Percentiles rank a stretch among this genome's conserved stretches.
Evolutionary conservation across 2,888 invertebrate genomes (phyloP).

Genomic region (Drosophila gaucha): DNA sequence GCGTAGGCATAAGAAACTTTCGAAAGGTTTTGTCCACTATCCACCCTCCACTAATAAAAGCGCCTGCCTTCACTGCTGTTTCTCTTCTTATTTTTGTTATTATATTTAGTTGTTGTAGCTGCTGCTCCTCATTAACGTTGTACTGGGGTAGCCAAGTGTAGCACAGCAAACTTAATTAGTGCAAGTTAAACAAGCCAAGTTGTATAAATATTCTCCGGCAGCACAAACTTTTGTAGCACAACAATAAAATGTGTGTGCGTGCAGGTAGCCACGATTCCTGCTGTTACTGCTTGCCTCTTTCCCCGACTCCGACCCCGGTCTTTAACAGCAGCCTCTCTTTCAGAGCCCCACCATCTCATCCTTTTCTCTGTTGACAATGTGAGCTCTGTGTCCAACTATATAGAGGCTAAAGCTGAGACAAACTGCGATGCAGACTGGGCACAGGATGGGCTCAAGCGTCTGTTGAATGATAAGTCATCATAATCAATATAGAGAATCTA

Average conservation of each 20-base stretch:
- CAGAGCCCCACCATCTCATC: not conserved
- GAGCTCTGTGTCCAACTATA: constrained; percentile 19
- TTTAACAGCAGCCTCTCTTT: not conserved
- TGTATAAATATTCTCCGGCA: constrained; percentile 73
- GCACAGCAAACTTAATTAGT: constrained; percentile 74
- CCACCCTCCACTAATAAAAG: constrained; percentile 2
- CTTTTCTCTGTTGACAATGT: constrained; percentile 49
- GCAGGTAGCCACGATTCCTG: constrained; percentile 40
- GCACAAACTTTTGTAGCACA: constrained; percentile 69
- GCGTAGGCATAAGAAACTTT: constrained; percentile 61
- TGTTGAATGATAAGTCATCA: constrained; percentile 8
- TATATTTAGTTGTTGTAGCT: constrained; percentile 25
- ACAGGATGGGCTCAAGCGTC: constrained; percentile 7
- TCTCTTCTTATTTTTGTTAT: constrained; percentile 25
- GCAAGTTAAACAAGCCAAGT: constrained; percentile 76
- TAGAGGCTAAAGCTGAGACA: constrained; percentile 8
- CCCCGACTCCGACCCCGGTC: too few species aligned
- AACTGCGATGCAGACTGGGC: constrained; percentile 1
- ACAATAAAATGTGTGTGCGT: constrained; percentile 63
- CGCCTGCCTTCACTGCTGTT: constrained; percentile 3
- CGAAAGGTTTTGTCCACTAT: constrained; percentile 27
- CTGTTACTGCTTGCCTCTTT: not conserved
- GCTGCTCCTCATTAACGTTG: constrained; percentile 44
- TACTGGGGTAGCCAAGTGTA: constrained; percentile 66
- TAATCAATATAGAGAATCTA: constrained; percentile 2